Conservation (phyloP, 2,888 invertebrate genomes). For the Merodon equestris region DNA sequence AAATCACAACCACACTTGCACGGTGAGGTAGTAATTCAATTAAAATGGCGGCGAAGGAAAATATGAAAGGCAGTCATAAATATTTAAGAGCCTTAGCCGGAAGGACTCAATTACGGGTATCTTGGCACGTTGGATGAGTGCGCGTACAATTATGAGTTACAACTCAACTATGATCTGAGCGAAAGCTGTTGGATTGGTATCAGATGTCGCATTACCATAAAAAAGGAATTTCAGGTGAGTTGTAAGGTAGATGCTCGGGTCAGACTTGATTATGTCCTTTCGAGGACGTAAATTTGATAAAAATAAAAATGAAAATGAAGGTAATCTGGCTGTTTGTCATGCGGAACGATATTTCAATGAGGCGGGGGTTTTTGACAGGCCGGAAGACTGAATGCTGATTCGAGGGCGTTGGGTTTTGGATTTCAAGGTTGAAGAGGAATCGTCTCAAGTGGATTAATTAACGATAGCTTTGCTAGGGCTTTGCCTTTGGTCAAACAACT, state of each 20-base stretch:
- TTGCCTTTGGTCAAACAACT: too few species aligned
- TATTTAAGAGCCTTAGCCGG: constrained; percentile 17
- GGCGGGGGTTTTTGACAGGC: too few species aligned
- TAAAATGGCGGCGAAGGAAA: neutral
- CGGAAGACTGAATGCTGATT: too few species aligned
- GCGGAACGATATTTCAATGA: too few species aligned
- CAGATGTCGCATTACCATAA: constrained; percentile 19
- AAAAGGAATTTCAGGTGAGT: neutral
- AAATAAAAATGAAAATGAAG: constrained; percentile 29
- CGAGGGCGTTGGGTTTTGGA: too few species aligned
- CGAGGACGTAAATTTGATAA: constrained; percentile 9
- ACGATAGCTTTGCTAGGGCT: too few species aligned
- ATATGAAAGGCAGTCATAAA: constrained; percentile 20
- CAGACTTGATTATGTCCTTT: constrained; percentile 13
- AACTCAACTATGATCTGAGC: constrained; percentile 3
- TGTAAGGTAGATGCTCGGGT: neutral
- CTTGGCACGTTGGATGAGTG: neutral
- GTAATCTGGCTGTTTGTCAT: neutral
- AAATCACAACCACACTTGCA: neutral
- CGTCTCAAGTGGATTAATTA: too few species aligned
- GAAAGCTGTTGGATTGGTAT: constrained; percentile 7
- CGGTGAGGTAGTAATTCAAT: too few species aligned
- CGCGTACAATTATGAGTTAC: constrained; percentile 14
- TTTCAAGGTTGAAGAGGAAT: constrained; percentile 8
- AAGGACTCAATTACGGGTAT: constrained; percentile 34